These are phyloP conservation scores for Zeugodacus cucurbitae DNA, from an alignment of 1,140 invertebrate species.

Conservation along the genomic window DNA sequence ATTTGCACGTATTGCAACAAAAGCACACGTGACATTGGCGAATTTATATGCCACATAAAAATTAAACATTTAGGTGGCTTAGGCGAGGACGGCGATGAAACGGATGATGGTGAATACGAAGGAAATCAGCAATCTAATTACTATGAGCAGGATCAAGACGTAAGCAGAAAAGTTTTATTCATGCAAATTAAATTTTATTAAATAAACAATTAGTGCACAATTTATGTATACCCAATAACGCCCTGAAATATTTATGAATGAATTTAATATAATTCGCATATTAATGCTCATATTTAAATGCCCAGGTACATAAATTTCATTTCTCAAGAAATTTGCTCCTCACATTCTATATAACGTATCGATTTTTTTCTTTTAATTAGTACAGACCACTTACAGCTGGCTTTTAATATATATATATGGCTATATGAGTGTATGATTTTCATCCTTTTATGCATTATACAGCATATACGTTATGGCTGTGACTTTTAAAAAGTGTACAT, in stretches of 20 bases:
- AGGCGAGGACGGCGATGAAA: not conserved
- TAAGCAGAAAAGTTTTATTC: not conserved
- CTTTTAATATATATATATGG: not conserved
- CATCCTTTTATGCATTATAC: not conserved
- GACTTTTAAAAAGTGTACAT: not conserved
- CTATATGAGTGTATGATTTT: not conserved
- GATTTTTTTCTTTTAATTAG: constrained; percentile 33
- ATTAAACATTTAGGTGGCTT: constrained; percentile 40
- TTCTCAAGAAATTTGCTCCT: not conserved
- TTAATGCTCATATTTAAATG: too few species aligned
- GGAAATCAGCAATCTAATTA: not conserved
- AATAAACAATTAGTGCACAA: not conserved
- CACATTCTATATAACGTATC: constrained; percentile 5
- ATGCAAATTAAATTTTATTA: not conserved
- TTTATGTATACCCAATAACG: not conserved
- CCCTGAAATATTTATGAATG: not conserved
- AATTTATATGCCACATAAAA: constrained; percentile 43
- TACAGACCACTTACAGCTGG: not conserved
- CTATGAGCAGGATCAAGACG: constrained; percentile 39
- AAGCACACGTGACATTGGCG: constrained; percentile 42
- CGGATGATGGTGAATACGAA: not conserved
- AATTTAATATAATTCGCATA: not conserved
- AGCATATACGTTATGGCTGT: not conserved
- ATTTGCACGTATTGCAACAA: constrained; percentile 41
- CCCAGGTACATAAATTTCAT: not conserved